These are phyloP conservation scores for Sterrhoptilus dennistouni DNA, from an alignment of 2,113 vertebrate genomes.

Conservation along the genomic window DNA sequence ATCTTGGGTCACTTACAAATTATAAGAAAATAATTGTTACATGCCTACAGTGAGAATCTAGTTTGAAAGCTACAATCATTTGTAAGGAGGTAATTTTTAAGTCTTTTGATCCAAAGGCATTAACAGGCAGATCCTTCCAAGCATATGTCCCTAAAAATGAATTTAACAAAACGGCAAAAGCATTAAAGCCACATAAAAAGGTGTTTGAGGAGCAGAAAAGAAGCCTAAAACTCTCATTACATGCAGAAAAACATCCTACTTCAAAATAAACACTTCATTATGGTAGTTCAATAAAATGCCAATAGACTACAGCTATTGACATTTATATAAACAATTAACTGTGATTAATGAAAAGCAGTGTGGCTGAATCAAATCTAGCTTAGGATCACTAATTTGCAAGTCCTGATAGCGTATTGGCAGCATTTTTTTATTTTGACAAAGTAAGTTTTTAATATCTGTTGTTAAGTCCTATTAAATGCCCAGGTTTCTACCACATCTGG, in stretches of 20 bases:
- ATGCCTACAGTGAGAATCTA: neutral
- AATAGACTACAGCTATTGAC: neutral
- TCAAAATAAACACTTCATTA: neutral
- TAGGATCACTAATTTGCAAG: neutral
- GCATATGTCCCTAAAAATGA: neutral
- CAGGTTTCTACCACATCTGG: conserved; percentile 14
- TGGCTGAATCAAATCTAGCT: neutral
- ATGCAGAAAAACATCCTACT: neutral
- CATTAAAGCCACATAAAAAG: neutral
- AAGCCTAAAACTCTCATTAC: neutral
- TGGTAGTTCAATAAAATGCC: neutral
- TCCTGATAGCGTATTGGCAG: neutral
- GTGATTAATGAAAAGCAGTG: neutral
- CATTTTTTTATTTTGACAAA: neutral
- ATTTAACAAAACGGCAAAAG: neutral
- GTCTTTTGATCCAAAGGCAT: neutral
- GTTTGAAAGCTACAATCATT: neutral
- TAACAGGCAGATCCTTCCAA: neutral
- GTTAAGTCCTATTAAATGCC: neutral
- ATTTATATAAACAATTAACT: neutral
- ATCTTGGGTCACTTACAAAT: neutral
- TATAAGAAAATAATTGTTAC: neutral
- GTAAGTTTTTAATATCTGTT: neutral
- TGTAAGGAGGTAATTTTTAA: neutral
- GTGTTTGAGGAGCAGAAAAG: neutral